A percentile compares a stretch with the other conserved stretches of the same genome.
Evolutionary conservation across 2,888 invertebrate genomes (phyloP).

Genomic region (Drosophila meridiana): DNA sequence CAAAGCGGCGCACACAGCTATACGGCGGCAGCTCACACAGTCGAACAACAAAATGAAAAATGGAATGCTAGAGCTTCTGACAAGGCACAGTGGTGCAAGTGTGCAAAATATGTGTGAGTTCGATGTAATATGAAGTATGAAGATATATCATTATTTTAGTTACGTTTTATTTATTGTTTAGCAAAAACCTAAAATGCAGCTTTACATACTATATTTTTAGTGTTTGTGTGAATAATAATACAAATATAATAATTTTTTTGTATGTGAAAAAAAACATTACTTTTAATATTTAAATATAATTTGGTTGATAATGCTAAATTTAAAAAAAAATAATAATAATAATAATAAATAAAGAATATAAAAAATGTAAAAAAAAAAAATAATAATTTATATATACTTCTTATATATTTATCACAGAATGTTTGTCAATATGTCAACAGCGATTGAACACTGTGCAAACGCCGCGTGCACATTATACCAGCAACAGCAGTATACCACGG

Average conservation of each 20-base stretch:
- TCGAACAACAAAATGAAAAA: conserved; percentile 72
- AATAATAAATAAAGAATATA: not conserved
- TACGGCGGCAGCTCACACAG: conserved; percentile 24
- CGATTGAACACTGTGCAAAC: conserved; percentile 30
- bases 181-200: not conserved
- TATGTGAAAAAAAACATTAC: too few species aligned
- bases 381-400: not conserved
- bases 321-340: too few species aligned
- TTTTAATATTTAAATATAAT: too few species aligned
- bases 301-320: too few species aligned
- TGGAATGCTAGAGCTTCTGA: conserved; percentile 61
- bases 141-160: not conserved
- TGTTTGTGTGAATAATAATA: too few species aligned
- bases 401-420: not conserved
- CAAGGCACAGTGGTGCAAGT: conserved; percentile 59
- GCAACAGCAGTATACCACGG: conserved; percentile 2
- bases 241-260: too few species aligned
- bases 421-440: not conserved
- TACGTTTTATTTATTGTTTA: not conserved
- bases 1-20: conserved; percentile 52
- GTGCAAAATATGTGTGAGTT: not conserved
- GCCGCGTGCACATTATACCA: conserved; percentile 13
- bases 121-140: not conserved
- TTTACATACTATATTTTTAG: too few species aligned
- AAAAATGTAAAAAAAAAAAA: not conserved